These are phyloP conservation scores for Eidolon dupreanum DNA, from an alignment of 2,797 vertebrate genomes.

Conservation along the genomic window DNA sequence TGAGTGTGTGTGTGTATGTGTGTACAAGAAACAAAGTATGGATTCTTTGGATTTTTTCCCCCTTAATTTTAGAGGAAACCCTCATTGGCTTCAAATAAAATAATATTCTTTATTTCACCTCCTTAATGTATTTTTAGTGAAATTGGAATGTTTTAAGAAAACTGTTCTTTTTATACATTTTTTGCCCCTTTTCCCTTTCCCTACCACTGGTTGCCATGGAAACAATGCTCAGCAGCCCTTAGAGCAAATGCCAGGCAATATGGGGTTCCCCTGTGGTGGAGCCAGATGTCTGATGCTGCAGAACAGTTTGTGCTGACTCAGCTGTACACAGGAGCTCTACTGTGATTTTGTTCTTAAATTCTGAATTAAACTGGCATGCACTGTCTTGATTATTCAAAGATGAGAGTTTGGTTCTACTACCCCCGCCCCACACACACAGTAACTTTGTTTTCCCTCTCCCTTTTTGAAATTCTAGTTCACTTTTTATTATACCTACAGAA, in stretches of 20 bases:
- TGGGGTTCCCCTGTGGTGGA: not conserved
- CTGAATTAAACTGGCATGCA: not conserved
- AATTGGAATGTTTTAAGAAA: not conserved
- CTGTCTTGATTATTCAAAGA: not conserved
- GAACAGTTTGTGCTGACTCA: conserved; percentile 75
- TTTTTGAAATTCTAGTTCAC: conserved; percentile 27
- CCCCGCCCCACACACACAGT: not conserved
- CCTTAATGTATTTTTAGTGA: conserved; percentile 32
- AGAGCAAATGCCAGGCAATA: conserved; percentile 35
- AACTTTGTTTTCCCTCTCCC: not conserved
- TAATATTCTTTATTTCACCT: not conserved
- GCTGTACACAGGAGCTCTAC: not conserved
- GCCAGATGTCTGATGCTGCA: not conserved
- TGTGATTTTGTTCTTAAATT: not conserved
- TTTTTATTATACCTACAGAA: not conserved
- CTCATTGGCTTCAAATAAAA: no score
- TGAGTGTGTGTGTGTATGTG: not conserved
- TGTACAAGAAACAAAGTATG: not conserved
- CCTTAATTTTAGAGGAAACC: no score
- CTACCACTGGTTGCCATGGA: conserved; percentile 73
- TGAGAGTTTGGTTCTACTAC: not conserved
- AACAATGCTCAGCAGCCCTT: conserved; percentile 66
- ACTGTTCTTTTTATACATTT: not conserved
- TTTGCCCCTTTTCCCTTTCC: not conserved
- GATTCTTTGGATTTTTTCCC: not conserved